Conservation (phyloP, 2,113 vertebrate genomes). For the Coptodon rendalli region DNA sequence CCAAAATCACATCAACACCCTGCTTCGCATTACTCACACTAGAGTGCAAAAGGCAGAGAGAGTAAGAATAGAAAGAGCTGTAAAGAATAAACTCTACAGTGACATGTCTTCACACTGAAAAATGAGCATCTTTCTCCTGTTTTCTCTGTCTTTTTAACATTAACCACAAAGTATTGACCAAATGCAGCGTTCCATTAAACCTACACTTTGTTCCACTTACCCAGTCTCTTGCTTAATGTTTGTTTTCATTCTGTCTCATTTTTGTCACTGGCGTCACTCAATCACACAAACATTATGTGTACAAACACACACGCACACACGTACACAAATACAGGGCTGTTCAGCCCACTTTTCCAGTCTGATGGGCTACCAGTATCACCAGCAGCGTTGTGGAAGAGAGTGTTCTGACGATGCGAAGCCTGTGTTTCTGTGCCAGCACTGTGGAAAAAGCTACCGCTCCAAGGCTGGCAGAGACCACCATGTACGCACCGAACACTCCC, state of each 20-base stretch:
- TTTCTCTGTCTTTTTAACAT: background rate
- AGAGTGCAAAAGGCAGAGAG: constrained; percentile 16
- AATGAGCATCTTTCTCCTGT: background rate
- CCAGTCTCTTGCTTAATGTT: constrained; percentile 31
- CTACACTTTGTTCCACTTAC: background rate
- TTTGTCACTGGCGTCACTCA: constrained; percentile 23
- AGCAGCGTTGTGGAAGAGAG: constrained; percentile 88
- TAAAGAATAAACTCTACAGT: constrained; percentile 13
- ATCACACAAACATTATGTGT: constrained; percentile 8
- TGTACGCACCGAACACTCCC: constrained; percentile 81
- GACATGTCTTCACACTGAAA: constrained; percentile 24
- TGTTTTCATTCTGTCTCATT: constrained; percentile 29
- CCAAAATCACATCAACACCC: constrained; percentile 58
- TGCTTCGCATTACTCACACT: constrained; percentile 49
- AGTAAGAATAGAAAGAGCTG: background rate
- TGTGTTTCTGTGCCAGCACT: constrained; percentile 85
- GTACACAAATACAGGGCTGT: constrained; percentile 75
- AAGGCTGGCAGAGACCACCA: constrained; percentile 93
- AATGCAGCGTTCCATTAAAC: constrained; percentile 1
- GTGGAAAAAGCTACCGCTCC: constrained; percentile 88
- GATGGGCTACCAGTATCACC: constrained; percentile 97
- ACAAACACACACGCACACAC: constrained; percentile 25
- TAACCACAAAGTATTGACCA: background rate
- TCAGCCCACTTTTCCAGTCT: constrained; percentile 90
- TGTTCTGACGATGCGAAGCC: constrained; percentile 81